Percentiles rank a stretch among this genome's conserved stretches.
These are phyloP conservation scores for Antitype chi DNA, from an alignment of 2,888 invertebrate species.

Conservation along the genomic window DNA sequence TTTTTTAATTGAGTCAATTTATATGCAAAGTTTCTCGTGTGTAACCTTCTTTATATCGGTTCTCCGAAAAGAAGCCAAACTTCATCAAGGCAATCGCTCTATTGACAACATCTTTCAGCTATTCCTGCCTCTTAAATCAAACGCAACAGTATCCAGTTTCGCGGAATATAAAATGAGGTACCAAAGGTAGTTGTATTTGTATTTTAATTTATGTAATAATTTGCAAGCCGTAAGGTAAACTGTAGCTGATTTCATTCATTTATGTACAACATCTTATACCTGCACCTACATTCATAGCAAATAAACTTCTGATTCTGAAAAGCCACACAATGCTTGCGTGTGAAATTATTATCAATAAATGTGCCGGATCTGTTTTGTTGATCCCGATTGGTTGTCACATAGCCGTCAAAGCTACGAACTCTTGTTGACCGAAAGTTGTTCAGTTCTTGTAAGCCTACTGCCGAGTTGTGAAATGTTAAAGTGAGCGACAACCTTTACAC, in stretches of 20 bases:
- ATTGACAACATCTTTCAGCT: neutral
- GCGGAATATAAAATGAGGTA: neutral
- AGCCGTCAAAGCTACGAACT: neutral
- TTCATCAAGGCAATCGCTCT: conserved; percentile 17
- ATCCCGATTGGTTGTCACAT: neutral
- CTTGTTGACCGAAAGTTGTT: conserved; percentile 4
- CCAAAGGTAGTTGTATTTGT: neutral
- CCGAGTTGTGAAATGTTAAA: conserved; percentile 19
- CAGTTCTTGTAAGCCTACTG: neutral
- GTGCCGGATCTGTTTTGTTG: neutral
- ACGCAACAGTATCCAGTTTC: neutral
- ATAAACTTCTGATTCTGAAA: neutral
- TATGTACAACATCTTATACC: no score
- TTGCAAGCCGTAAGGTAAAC: no score
- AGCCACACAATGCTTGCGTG: neutral
- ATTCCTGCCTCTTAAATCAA: neutral
- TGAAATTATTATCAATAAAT: neutral
- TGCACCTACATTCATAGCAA: no score
- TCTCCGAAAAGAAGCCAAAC: neutral
- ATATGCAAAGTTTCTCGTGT: neutral
- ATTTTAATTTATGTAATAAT: no score
- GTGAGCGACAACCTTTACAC: conserved; percentile 4
- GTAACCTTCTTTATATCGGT: neutral
- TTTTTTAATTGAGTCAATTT: neutral
- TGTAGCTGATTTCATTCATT: no score